Base-by-base conservation (phyloP, 2,113 vertebrate species). In the Zosterops borbonicus region DNA sequence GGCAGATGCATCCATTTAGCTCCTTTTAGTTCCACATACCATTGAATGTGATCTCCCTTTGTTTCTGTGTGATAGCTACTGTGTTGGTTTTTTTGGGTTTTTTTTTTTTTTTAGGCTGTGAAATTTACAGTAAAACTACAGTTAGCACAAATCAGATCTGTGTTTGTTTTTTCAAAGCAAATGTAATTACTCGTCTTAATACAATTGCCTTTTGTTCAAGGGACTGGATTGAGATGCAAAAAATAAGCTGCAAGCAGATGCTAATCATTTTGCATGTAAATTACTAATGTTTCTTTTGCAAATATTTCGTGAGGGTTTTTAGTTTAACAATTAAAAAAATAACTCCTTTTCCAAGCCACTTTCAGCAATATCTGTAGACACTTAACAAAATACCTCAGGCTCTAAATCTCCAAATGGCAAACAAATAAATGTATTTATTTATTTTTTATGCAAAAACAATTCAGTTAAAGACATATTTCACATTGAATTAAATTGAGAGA, bases 161-260 rank as follows among this genome's bases (percentile, higher is more conserved):
- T n/a, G 52, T 83, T 87, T 84, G 42, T 55, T 91, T 89, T 70
- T 92, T 79, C 70, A 95, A 92, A 94, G 75, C 75, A 92, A 91
- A 93, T 89, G 50, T 84, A 91, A 93, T 94, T 84, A 62, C 20
- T 94, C 12, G 53, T 87, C 25, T 14, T 95, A 59, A n/a, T 74
- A 78, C 46, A 89, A 83, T 69, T 94, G 87, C 21, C n/a, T 91
- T 90, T 95, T 71, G 28, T 96, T 93, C 53, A 69, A 79, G 23
- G 37, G 24, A 62, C 62, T 91, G 59, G 58, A 68, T 69, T 69
- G 70, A 76, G 37, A 73, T 65, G 44, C 33, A 85, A 77, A 68
- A 84, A 83, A 69, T 27, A 84, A 92, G 81, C 79, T 87, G 63
- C 33, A 62, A 70, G 62, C 58, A 79, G 71, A 92, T 92, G 49